Conservation (phyloP, 2,113 vertebrate species). For the Spea multiplicata region DNA sequence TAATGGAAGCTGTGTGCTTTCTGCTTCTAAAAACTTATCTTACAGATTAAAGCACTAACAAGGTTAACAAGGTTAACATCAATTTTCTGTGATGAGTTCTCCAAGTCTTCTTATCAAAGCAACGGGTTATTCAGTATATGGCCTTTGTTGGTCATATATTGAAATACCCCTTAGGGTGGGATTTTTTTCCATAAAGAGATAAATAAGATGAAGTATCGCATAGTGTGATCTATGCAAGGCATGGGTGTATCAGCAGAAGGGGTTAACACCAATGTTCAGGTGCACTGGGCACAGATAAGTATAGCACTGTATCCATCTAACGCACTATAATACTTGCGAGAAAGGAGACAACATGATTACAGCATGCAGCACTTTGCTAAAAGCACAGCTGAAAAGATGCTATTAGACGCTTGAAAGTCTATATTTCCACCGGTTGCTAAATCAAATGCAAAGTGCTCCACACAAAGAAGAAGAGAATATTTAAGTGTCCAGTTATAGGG, state of each 20-base stretch:
- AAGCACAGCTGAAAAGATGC: conserved; percentile 37
- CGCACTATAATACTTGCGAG: conserved; percentile 34
- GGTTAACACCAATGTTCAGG: conserved; percentile 36
- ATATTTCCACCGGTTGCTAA: conserved; percentile 48
- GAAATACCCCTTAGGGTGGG: no score
- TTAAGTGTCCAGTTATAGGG: conserved; percentile 41
- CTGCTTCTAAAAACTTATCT: no score
- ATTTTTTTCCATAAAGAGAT: no score
- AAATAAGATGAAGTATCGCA: no score
- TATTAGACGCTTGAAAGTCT: conserved; percentile 48
- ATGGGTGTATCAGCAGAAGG: not conserved
- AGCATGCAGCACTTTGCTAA: conserved; percentile 46
- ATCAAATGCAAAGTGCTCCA: conserved; percentile 45
- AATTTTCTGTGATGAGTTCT: no score
- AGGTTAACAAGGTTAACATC: no score
- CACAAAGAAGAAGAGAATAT: conserved; percentile 37
- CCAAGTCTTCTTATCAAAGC: no score
- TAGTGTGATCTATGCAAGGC: not conserved
- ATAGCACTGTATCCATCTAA: conserved; percentile 33
- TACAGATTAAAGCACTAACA: no score
- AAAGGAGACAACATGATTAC: conserved; percentile 48
- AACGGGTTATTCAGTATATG: no score
- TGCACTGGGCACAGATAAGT: conserved; percentile 35
- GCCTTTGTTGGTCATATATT: no score
- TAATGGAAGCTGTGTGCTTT: no score